Percentiles rank a stretch among this genome's conserved stretches.
Conservation (phyloP, 2,888 invertebrate species). For the Azorinus chamasolen region DNA sequence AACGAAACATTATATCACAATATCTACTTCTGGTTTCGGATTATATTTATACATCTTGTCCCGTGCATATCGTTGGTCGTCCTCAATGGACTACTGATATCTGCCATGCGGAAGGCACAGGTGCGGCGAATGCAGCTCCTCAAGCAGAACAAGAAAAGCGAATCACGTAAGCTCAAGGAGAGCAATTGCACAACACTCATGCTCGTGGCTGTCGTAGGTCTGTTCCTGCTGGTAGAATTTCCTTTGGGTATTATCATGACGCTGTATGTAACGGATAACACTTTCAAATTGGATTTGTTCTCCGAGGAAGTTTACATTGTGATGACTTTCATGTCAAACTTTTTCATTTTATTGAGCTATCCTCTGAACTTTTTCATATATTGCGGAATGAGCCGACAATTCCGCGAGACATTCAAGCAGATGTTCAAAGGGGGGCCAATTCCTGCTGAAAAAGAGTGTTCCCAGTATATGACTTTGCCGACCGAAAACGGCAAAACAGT, state of each 20-base stretch:
- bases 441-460: conserved; percentile 79
- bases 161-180: conserved; percentile 84
- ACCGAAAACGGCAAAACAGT: conserved; percentile 81
- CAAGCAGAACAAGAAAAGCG: conserved; percentile 89
- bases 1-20: conserved; percentile 92
- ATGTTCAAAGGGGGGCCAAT: conserved; percentile 89
- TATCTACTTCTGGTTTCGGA: conserved; percentile 92
- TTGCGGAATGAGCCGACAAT: conserved; percentile 98
- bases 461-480: conserved; percentile 82
- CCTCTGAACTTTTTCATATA: conserved; percentile 98
- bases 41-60: conserved; percentile 95
- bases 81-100: conserved; percentile 94
- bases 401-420: conserved; percentile 96
- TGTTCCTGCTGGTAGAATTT: conserved; percentile 87
- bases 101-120: conserved; percentile 94
- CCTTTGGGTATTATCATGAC: conserved; percentile 87
- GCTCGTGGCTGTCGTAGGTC: conserved; percentile 87
- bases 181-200: conserved; percentile 86
- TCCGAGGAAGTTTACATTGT: conserved; percentile 68
- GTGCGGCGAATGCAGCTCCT: conserved; percentile 92
- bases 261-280: conserved; percentile 91
- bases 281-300: conserved; percentile 72
- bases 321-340: conserved; percentile 91
- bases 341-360: conserved; percentile 96
- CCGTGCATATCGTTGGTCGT: conserved; percentile 96